Conservation (phyloP, 2,113 vertebrate genomes). For the Prunella fulvescens region DNA sequence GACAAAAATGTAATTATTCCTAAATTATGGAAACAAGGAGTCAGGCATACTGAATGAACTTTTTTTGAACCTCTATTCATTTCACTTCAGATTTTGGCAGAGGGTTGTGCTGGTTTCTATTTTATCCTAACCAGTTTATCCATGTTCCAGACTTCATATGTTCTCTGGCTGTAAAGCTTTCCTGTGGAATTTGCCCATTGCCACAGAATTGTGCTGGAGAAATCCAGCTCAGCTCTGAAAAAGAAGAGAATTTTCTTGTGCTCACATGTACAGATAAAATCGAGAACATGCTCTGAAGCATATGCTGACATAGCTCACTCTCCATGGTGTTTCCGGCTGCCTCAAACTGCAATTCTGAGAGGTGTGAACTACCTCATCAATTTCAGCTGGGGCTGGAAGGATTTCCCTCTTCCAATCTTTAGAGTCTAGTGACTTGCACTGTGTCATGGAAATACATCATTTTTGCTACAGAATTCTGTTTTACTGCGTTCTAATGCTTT, state of each 20-base stretch:
- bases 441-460: background rate
- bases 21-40: slow-evolving; percentile 58
- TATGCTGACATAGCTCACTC: background rate
- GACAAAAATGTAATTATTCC: slow-evolving; percentile 61
- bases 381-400: background rate
- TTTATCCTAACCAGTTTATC: slow-evolving; percentile 54
- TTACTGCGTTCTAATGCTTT: background rate
- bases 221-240: background rate
- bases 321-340: background rate
- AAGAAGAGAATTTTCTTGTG: background rate
- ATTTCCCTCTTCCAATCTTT: slow-evolving; percentile 10
- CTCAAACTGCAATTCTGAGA: background rate
- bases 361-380: slow-evolving; percentile 32
- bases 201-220: slow-evolving; percentile 12
- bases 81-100: slow-evolving; percentile 49
- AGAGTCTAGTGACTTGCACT: background rate
- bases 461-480: background rate
- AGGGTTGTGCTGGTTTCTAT: slow-evolving; percentile 27
- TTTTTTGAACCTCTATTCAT: slow-evolving; percentile 65
- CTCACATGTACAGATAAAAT: background rate
- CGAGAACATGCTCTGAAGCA: background rate
- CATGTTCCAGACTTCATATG: slow-evolving; percentile 31
- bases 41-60: slow-evolving; percentile 43
- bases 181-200: background rate
- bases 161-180: slow-evolving; percentile 45